Evolutionary conservation across 2,797 vertebrate species (phyloP), one percentile per base, ranked within the genome.

Genomic region (Premnoplex brunnescens): DNA sequence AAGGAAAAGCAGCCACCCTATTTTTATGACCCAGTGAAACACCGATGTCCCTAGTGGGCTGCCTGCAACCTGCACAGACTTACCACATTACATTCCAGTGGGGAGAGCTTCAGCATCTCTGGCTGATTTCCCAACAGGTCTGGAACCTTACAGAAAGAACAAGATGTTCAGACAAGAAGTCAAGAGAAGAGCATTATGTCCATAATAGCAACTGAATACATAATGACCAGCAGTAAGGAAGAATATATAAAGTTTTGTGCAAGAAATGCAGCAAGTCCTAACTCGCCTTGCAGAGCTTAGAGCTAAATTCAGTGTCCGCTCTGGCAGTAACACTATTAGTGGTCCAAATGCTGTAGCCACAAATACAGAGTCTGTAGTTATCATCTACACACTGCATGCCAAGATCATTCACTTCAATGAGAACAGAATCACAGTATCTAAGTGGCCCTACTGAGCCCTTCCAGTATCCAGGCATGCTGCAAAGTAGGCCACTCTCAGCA

Each of bases 401-500:
- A 91, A 72, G 52, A 71, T 62, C 54, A 51, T 58, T 88, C 56
- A 56, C 32, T 93, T 83, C 71, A 58, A 28, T 60, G 44, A 52
- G 64, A 76, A 77, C 43, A 79, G 67, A 89, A 75, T 54, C 60
- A 21, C 39, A 51, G 51, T 32, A 22, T 34, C 19, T 37, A 49
- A 91, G 74, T 54, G 49, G 17, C 41, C 74, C 56, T 82, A 52
- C 43, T 74, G 60, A 87, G 64, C 44, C 52, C 56, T 92, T 89
- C 73, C 74, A 54, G n/a, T 26, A 87, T 3, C 51, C 72, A 85
- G 49, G 43, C 34, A 55, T 13, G 30, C 20, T 46, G 88, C 30
- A 89, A 95, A 94, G 27, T 93, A 87, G 93, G 93, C 59, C 77
- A 85, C 48, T 87, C 55, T 64, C 83, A 60, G 63, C 68, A 89